phyloP scores from a whole-genome alignment of 2,888 invertebrate genomes.

The Liopterus haemorrhoidalis region DNA sequence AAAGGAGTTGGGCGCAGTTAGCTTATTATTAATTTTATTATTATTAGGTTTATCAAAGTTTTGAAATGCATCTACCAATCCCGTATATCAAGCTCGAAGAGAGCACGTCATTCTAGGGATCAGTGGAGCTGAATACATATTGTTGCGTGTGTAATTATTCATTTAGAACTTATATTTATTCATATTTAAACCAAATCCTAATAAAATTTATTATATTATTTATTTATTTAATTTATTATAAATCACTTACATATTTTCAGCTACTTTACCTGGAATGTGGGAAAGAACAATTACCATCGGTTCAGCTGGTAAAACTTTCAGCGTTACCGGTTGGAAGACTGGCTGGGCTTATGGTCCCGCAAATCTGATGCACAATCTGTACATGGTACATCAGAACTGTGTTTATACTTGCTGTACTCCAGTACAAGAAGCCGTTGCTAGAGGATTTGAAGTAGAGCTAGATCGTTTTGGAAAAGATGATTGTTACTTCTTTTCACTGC shows the following conservation, averaged over 20 bases:
- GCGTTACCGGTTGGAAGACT: slow-evolving; percentile 94
- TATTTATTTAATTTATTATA: background rate
- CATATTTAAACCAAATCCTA: background rate
- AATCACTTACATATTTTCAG: slow-evolving; percentile 44
- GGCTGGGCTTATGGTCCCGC: slow-evolving; percentile 95
- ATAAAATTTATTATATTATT: background rate
- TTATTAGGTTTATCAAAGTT: too few species aligned
- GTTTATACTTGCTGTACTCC: slow-evolving; percentile 89
- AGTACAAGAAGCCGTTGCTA: slow-evolving; percentile 86
- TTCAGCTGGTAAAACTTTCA: slow-evolving; percentile 97
- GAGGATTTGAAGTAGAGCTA: slow-evolving; percentile 81
- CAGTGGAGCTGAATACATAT: too few species aligned
- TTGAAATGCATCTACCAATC: too few species aligned
- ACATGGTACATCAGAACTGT: slow-evolving; percentile 89
- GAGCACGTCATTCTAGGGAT: too few species aligned
- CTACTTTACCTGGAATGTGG: slow-evolving; percentile 94
- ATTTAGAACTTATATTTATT: too few species aligned
- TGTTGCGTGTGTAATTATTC: too few species aligned
- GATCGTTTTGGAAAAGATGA: slow-evolving; percentile 62
- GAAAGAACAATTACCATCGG: slow-evolving; percentile 95
- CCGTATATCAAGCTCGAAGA: too few species aligned
- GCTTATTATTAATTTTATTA: too few species aligned
- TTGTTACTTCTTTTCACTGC: slow-evolving; percentile 75
- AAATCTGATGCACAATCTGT: slow-evolving; percentile 70
- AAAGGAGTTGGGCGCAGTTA: too few species aligned